Percentiles rank a stretch among this genome's conserved stretches.
These are phyloP conservation scores for Glareola pratincola DNA, from an alignment of 2,113 vertebrate genomes.

Conservation along the genomic window DNA sequence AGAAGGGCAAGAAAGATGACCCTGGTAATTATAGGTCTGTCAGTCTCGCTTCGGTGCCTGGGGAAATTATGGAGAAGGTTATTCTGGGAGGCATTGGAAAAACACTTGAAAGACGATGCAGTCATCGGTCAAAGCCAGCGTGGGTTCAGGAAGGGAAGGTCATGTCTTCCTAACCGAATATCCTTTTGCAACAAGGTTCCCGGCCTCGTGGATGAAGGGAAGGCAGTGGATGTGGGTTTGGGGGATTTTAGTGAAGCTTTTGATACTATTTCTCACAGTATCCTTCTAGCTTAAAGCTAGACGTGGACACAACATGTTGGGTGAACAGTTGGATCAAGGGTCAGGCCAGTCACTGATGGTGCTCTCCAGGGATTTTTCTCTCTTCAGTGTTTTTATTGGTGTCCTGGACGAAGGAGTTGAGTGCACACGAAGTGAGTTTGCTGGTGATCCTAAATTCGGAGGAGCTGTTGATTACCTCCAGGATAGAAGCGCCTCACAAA, in stretches of 20 bases:
- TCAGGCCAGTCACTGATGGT: not conserved
- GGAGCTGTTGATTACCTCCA: not conserved
- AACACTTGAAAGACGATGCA: not conserved
- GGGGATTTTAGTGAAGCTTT: not conserved
- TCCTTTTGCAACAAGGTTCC: not conserved
- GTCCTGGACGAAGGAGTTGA: not conserved
- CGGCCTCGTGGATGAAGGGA: fast-evolving
- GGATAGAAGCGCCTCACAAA: not conserved
- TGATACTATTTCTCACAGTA: not conserved
- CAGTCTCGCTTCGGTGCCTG: not conserved
- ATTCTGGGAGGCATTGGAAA: not conserved
- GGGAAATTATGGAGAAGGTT: not conserved
- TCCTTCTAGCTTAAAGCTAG: not conserved
- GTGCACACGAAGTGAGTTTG: not conserved
- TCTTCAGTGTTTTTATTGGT: fast-evolving
- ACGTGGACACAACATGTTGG: fast-evolving
- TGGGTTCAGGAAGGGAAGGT: not conserved
- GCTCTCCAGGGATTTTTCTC: not conserved
- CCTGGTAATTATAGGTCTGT: not conserved
- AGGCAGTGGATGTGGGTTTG: not conserved
- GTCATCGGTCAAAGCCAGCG: not conserved
- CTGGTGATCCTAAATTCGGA: not conserved
- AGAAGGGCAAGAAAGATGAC: not conserved
- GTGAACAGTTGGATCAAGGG: not conserved
- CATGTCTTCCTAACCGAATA: not conserved